phyloP scores from a whole-genome alignment of 2,888 invertebrate species.

The Acholoe squamosa region DNA sequence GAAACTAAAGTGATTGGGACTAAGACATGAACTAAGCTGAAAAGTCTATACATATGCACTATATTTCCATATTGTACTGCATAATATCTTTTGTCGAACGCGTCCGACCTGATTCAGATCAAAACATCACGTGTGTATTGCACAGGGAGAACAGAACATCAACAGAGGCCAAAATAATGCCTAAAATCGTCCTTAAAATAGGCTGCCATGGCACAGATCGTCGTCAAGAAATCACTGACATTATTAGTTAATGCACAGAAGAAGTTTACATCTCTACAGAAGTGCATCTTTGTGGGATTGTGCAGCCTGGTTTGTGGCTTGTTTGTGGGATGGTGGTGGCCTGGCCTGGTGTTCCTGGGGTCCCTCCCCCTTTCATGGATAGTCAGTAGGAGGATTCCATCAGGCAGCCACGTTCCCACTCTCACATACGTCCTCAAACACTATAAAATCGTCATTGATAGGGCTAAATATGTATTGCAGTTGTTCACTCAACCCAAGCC shows the following conservation, averaged over 20 bases:
- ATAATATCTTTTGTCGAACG: too few relatives aligned
- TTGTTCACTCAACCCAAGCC: too few relatives aligned
- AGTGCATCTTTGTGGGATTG: not conserved
- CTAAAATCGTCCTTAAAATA: not conserved
- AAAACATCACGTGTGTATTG: not conserved
- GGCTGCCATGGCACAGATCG: not conserved
- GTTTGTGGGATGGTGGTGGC: not conserved
- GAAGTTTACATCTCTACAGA: conserved; percentile 18
- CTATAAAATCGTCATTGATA: not conserved
- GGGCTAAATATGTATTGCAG: too few relatives aligned
- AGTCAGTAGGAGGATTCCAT: not conserved
- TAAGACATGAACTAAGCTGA: too few relatives aligned
- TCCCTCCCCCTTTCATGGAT: not conserved
- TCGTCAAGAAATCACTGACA: not conserved
- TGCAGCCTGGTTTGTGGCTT: not conserved
- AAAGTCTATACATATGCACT: too few relatives aligned
- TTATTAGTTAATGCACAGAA: not conserved
- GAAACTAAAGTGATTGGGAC: too few relatives aligned
- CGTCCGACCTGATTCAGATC: too few relatives aligned
- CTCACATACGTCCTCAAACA: not conserved
- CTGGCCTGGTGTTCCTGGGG: not conserved
- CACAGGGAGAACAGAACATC: not conserved
- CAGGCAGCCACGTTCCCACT: not conserved
- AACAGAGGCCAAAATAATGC: not conserved
- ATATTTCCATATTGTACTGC: too few relatives aligned